Percentiles rank a stretch among this genome's conserved stretches.
These are phyloP conservation scores for Cyphomyrmex costatus DNA, from an alignment of 1,140 invertebrate species.

Conservation along the genomic window DNA sequence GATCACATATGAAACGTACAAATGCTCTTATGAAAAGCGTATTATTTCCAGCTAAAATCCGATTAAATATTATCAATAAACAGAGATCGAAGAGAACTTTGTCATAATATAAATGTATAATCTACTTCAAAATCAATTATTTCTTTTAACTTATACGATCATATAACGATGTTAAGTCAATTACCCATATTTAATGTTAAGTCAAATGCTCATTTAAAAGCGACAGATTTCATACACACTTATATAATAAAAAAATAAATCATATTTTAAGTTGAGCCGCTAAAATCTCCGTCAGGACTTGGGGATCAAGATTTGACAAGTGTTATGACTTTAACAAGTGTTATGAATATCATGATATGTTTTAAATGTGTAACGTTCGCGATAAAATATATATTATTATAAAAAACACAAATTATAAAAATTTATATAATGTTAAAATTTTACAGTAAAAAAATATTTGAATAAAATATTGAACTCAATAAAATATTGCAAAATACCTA, in stretches of 20 bases:
- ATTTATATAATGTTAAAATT: neutral
- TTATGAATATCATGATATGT: constrained; percentile 5
- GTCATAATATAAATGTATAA: constrained; percentile 9
- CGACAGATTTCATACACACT: neutral
- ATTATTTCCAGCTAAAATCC: neutral
- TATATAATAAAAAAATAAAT: constrained; percentile 6
- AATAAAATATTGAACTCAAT: neutral
- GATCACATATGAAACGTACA: neutral
- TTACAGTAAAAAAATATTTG: neutral
- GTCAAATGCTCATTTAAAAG: neutral
- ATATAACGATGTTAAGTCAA: neutral
- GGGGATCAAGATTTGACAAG: constrained; percentile 13
- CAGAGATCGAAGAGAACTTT: neutral
- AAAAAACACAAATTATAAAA: constrained; percentile 16
- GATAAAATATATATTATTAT: constrained; percentile 24
- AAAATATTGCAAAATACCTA: neutral
- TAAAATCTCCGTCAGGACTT: neutral
- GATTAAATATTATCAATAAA: constrained; percentile 22
- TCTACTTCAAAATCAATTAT: neutral
- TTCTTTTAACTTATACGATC: neutral
- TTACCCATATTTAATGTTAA: too few relatives aligned
- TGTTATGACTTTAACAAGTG: neutral
- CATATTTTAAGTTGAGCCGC: neutral
- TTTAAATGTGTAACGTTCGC: neutral
- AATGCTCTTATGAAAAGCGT: constrained; percentile 1